These are phyloP conservation scores for Podarcis siculus DNA, from an alignment of 2,797 vertebrate species.

Conservation along the genomic window DNA sequence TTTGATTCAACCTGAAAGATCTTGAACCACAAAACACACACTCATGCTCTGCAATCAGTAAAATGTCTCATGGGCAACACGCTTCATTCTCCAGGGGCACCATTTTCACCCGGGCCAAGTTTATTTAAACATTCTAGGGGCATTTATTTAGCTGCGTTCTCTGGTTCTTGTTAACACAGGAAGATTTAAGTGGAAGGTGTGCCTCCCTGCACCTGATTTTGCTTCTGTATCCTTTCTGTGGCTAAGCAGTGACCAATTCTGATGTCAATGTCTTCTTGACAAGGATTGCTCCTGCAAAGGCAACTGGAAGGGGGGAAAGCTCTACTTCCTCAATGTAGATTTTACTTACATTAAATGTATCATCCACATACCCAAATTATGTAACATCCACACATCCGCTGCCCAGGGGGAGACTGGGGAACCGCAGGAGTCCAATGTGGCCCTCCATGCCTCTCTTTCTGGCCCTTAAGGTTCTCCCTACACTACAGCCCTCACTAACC, in stretches of 20 bases:
- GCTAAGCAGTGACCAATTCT: not conserved
- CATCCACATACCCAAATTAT: too few species aligned
- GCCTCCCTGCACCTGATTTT: not conserved
- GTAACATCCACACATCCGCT: not conserved
- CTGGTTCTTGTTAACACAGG: not conserved
- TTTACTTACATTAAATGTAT: too few species aligned
- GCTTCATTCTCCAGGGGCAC: not conserved
- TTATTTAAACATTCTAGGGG: not conserved
- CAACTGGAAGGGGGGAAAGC: not conserved
- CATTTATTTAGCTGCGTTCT: not conserved
- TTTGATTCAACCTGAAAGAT: constrained; percentile 88
- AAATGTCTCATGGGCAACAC: constrained; percentile 10
- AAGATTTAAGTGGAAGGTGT: not conserved
- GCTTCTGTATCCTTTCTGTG: not conserved
- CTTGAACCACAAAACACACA: constrained; percentile 69
- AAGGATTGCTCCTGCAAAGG: not conserved
- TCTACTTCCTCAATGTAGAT: not conserved
- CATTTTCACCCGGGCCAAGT: not conserved
- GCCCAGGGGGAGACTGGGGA: not conserved
- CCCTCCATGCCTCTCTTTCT: too few species aligned
- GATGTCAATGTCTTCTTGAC: not conserved
- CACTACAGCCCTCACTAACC: too few species aligned
- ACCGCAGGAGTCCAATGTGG: too few species aligned
- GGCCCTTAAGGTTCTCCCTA: too few species aligned
- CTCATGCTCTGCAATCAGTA: constrained; percentile 14